Conservation (phyloP, 2,888 invertebrate species). For the Eupithecia inturbata region DNA sequence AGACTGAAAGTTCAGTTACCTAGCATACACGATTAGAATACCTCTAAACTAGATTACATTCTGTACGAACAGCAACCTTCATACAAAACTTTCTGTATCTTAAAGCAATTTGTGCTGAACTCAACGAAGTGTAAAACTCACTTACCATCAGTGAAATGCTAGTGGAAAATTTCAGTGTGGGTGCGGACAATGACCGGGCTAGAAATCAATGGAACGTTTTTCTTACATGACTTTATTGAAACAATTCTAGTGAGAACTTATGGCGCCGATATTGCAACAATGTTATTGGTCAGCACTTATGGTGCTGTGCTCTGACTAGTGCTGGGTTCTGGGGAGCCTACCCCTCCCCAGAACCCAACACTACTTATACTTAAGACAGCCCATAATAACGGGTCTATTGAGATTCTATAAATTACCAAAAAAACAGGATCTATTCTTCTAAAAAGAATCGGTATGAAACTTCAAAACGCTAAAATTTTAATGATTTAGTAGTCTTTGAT, state of each 20-base stretch:
- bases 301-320: not conserved
- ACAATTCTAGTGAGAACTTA: constrained; percentile 4
- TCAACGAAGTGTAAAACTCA: constrained; percentile 29
- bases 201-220: constrained; percentile 54
- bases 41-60: constrained; percentile 9
- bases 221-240: constrained; percentile 16
- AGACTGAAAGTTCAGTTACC: not conserved
- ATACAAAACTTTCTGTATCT: constrained; percentile 19
- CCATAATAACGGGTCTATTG: too few relatives aligned
- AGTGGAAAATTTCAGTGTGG: constrained; percentile 48
- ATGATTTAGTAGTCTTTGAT: too few relatives aligned
- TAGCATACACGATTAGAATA: not conserved
- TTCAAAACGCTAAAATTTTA: too few relatives aligned
- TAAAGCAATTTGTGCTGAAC: constrained; percentile 20
- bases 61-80: constrained; percentile 7
- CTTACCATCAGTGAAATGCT: constrained; percentile 23
- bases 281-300: not conserved
- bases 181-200: constrained; percentile 50
- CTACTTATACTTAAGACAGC: too few relatives aligned
- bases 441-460: too few relatives aligned
- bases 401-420: too few relatives aligned
- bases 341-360: too few relatives aligned
- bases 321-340: too few relatives aligned
- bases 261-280: not conserved
- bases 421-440: too few relatives aligned